Percentiles rank a stretch among this genome's conserved stretches.
Evolutionary conservation across 2,113 vertebrate genomes (phyloP).

Genomic region (Ictalurus furcatus): DNA sequence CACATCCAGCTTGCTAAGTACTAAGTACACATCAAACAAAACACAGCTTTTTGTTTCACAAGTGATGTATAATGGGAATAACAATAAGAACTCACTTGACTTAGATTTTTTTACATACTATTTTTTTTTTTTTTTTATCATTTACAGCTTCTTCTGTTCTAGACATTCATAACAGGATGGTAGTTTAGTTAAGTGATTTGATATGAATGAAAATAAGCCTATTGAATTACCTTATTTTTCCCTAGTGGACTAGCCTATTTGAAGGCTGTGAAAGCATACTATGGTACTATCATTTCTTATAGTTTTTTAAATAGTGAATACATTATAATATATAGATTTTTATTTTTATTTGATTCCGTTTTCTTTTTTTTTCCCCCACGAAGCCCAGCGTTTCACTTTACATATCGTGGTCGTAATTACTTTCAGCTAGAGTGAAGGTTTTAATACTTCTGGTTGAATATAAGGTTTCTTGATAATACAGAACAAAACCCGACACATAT

Average conservation of each 20-base stretch:
- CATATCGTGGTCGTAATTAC: not conserved
- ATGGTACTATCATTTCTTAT: not conserved
- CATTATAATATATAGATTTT: not conserved
- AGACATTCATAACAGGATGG: no score
- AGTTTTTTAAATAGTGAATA: not conserved
- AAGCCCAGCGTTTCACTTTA: not conserved
- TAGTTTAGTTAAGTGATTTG: not conserved
- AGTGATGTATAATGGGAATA: not conserved
- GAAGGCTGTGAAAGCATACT: not conserved
- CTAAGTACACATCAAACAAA: slow-evolving; percentile 5
- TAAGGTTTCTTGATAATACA: not conserved
- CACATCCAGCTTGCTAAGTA: slow-evolving; percentile 9
- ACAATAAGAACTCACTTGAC: no score
- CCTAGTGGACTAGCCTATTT: not conserved
- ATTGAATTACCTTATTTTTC: not conserved
- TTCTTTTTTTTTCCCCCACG: not conserved
- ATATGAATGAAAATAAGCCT: not conserved
- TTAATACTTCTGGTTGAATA: not conserved
- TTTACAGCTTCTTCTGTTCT: not conserved
- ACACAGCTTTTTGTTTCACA: not conserved
- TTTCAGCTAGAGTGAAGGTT: not conserved
- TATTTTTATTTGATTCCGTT: not conserved
- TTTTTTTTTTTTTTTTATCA: not conserved
- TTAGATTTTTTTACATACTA: not conserved
- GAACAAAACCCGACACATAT: no score